These are phyloP conservation scores for Thumatha senex DNA, from an alignment of 2,888 invertebrate species.

Conservation along the genomic window DNA sequence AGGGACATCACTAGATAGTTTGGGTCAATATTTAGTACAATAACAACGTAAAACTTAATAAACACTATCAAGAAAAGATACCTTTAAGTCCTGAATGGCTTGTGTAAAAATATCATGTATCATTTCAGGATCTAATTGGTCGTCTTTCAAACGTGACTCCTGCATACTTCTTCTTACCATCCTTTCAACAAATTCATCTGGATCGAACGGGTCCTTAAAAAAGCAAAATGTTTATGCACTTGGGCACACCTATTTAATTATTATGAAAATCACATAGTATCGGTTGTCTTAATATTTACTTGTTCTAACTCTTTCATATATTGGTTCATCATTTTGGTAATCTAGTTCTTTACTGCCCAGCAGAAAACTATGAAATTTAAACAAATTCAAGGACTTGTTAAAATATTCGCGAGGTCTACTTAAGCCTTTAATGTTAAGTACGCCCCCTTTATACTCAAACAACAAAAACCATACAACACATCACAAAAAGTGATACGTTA, in stretches of 20 bases:
- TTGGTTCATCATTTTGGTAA: conserved; percentile 91
- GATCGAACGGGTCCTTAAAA: conserved; percentile 96
- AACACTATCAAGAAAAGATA: conserved; percentile 1
- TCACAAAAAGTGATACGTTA: no score
- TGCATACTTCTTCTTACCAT: conserved; percentile 96
- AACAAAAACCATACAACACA: no score
- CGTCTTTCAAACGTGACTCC: conserved; percentile 86
- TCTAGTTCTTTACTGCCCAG: background rate
- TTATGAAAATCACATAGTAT: background rate
- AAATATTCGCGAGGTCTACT: no score
- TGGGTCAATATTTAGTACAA: no score
- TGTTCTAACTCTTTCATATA: conserved; percentile 94
- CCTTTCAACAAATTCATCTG: conserved; percentile 98
- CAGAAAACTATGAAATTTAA: background rate
- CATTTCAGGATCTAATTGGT: conserved; percentile 91
- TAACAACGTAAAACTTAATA: no score
- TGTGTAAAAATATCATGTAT: conserved; percentile 96
- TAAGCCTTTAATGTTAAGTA: no score
- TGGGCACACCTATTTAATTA: no score
- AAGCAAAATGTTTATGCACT: background rate
- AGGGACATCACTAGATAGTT: no score
- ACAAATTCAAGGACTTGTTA: no score
- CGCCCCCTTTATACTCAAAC: no score
- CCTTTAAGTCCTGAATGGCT: conserved; percentile 91
- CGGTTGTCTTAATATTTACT: conserved; percentile 67